Evolutionary conservation across 2,797 vertebrate species (phyloP), one percentile per base, ranked within the genome.

Genomic region (Ciconia nigra): DNA sequence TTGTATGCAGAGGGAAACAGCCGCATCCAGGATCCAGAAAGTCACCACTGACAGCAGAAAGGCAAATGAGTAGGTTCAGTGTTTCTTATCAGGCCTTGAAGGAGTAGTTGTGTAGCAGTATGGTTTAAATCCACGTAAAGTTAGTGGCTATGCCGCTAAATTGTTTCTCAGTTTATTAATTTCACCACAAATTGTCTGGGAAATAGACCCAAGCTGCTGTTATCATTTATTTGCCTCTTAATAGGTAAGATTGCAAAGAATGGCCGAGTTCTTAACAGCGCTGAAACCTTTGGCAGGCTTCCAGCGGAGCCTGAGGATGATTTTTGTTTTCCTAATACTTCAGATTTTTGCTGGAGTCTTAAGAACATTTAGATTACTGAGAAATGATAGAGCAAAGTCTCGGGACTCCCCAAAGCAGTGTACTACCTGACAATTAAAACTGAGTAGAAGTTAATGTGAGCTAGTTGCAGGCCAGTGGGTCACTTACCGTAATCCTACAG

Each of bases 401-500:
- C 84, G 17, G 46, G 49, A 7, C 10, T 63, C 24, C n/a, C 12
- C 15, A 4, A 20, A 8, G 41, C 7, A 11, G 15, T 2, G 15
- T 39, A 10, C 47, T 11, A n/a, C 58, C 65, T 1, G 2, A 6
- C 1, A 3, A 18, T 59, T 51, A 47, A 76, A 66, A 17, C 17
- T 5, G 8, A 55, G 26, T 5, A 24, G n/a, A 24, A 79, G 28
- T 41, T 63, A 22, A 29, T 1, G 5, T 8, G 55, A 54, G 26
- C 29, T 29, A 15, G 28, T 24, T 78, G 19, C 73, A 62, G 72
- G 22, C 42, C n/a, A 21, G 39, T 9, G 76, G n/a, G 10, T 65
- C n/a, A 3, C 35, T 71, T 10, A 16, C 31, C 0, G 0, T 33
- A 0, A 31, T 12, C 46, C 83, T 44, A 2, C 66, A 72, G 71